Base-by-base conservation (phyloP, 2,797 vertebrate genomes). In the Crossoptilon crossoptilon region DNA sequence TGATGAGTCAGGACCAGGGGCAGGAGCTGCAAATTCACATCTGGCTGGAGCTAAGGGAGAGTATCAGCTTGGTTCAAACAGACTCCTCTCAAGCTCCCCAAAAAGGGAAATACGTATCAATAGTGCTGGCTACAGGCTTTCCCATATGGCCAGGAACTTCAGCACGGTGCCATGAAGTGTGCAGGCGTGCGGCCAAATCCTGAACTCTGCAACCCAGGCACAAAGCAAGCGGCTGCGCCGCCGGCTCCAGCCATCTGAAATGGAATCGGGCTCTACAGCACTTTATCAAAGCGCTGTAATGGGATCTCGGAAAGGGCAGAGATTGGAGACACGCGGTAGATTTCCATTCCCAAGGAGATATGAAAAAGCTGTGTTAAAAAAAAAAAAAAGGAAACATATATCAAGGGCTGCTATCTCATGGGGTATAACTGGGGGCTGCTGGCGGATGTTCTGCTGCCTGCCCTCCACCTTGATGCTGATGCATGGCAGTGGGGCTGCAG, bases 261-360 rank as follows among this genome's bases (percentile, higher is more conserved):
- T 76, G 89, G 92, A 84, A 95, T 93, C 41, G 0, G 56, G 85
- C 51, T 84, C 92, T 84, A 39, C 14, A 15, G 88, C 5, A 4
- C 2, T 2, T 86, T 95, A 95, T 93, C 95, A 24, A n/a, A 51
- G 17, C 43, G 77, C 43, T 0, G 31, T 84, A 95, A 96, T 88
- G 94, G 95, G 95, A 96, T 95, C 93, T 86, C 1, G 0, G 56
- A 35, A 84, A 79, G 87, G 89, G 94, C 87, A 78, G 48, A 49
- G 92, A 95, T 84, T 93, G 39, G 63, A 94, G 86, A 27, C 1
- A 1, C 3, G 2, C 13, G 31, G 53, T 75, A 68, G 46, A 60
- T 77, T 95, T 59, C 90, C 55, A 46, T 87, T 90, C 73, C 56
- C 0, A 0, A 41, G 31, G 63, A 95, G 73, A 67, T 2, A 63